A percentile compares a stretch with the other conserved stretches of the same genome.
phyloP scores from a whole-genome alignment of 2,113 vertebrate species.

The Bungarus multicinctus region DNA sequence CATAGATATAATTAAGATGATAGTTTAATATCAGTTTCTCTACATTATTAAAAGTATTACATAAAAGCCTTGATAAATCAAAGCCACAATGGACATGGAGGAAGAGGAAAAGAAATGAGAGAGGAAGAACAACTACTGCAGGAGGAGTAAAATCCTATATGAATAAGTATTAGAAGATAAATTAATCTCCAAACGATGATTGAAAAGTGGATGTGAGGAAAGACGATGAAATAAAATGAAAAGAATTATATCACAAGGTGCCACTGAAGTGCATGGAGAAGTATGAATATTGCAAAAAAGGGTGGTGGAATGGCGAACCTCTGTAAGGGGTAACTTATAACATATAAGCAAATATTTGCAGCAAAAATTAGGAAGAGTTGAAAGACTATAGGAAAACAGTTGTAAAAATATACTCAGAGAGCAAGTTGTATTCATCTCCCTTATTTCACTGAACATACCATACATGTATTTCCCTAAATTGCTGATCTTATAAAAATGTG shows the following conservation, averaged over 20 bases:
- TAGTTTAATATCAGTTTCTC: background rate
- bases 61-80: background rate
- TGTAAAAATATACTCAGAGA: background rate
- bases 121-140: background rate
- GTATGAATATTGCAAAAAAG: background rate
- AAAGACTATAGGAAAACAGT: no score
- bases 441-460: background rate
- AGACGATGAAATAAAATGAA: background rate
- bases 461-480: background rate
- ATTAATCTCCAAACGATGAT: background rate
- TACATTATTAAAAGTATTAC: background rate
- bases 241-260: background rate
- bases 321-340: background rate
- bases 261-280: background rate
- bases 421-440: background rate
- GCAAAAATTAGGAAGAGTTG: background rate
- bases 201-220: background rate
- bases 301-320: background rate
- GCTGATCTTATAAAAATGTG: background rate
- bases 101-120: background rate
- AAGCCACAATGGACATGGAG: background rate
- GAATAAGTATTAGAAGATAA: background rate
- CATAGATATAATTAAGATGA: background rate
- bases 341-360: background rate
- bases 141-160: background rate